Evolutionary conservation across 2,113 vertebrate genomes (phyloP), one percentile per base, ranked within the genome.

Genomic region (Rhipidura dahli): DNA sequence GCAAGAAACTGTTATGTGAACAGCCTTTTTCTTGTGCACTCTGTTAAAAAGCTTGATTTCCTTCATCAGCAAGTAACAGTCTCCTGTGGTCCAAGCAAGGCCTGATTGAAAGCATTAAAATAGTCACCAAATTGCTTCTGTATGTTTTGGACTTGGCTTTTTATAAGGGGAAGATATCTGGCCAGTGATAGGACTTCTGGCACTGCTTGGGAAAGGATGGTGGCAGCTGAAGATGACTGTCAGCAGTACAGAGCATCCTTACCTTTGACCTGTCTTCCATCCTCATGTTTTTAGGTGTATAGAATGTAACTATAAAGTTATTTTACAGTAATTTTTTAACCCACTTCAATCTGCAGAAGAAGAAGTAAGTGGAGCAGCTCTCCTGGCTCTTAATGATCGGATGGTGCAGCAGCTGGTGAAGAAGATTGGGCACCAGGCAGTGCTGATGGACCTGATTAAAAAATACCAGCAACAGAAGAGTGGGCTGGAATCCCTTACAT

Each of bases 391-490:
- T 72, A 98, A 98, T 45, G 98, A 98, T 90, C 95, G 97, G 16
- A 98, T 98, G 97, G 95, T 98, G 50, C 98, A 98, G 83, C 97
- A 98, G 76, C 87, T 98, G 69, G 98, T 98, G 31, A 98, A 98
- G 97, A 98, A 98, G 96, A 98, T 98, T 75, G 98, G 98, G 44
- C 98, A 98, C 70, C 98, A 98, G 80, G 97, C 98, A 79, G 85
- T 98, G 79, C 88, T 98, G 82, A 97, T 98, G 97, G 97, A 98
- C 90, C 96, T 98, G 75, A 97, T 98, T 89, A 97, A 83, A 79
- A 98, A 97, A 95, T 97, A 98, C 15, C 97, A 96, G 65, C 94
- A 96, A 76, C 87, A 91, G 35, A 96, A 50, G 40, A 78, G 68
- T 77, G 89, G 44, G 35, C 44, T 54, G 44, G 66, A 33, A 47